Evolutionary conservation across 2,113 vertebrate species (phyloP), one percentile per base, ranked within the genome.

Genomic region (Pedetes capensis): DNA sequence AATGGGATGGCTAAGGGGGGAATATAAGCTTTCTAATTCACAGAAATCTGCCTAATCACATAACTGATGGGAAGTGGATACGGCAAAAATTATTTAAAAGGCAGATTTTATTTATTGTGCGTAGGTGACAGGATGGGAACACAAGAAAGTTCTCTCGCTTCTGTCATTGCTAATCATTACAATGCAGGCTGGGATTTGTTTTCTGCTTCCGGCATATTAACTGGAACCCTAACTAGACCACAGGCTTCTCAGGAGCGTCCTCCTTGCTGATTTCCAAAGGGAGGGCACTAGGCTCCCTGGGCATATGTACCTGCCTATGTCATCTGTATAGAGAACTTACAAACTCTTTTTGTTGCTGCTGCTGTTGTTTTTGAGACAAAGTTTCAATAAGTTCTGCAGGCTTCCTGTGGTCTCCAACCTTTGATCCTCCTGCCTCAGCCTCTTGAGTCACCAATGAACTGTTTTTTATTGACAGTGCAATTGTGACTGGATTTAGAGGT

Each of bases 1-100:
- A 39, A 89, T 72, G 95, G 86, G 68, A 42, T 53, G 89, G 79
- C 32, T 83, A 82, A 94, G 66, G 79, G 71, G 96, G 95, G 91
- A 96, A 93, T 84, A 97, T 90, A 95, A 72, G 91, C 79, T 94
- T 81, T 95, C 91, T 96, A 69, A 97, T 97, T 97, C 93, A 96
- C 92, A 94, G 96, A 93, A 96, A 96, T 93, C 95, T 49, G 32
- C 96, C 72, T 83, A 82, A 94, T 97, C 97, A 84, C 78, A 55
- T 93, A 91, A 97, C 37, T 92, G 94, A 84, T 87, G 69, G 96
- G 92, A 39, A 97, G 8, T 0, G 42, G 89, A 8, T 89, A 88
- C 39, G 94, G 37, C 79, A 97, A 98, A 96, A 96, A 95, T 51
- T 87, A 80, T 94, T 97, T 96, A 79, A 91, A 95, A 95, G 84